A percentile compares a stretch with the other conserved stretches of the same genome.
Conservation (phyloP, 2,888 invertebrate species). For the Kryphioiulus occultus region DNA sequence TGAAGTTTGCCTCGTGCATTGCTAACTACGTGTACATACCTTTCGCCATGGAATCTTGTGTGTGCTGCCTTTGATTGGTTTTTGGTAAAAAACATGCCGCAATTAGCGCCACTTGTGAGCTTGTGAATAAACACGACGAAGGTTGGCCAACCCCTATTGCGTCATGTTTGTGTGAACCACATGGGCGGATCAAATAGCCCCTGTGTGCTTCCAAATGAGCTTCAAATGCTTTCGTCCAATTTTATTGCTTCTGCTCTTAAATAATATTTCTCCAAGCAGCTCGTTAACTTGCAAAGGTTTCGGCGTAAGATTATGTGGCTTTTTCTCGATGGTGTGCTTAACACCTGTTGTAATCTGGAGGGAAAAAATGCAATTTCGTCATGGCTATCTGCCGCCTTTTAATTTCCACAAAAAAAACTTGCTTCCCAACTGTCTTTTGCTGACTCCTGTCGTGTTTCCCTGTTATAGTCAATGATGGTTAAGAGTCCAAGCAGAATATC, state of each 20-base stretch:
- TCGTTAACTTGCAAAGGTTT: background rate
- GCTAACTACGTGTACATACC: background rate
- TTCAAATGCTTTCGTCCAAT: slow-evolving; percentile 7
- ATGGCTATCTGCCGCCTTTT: no score
- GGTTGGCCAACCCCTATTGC: slow-evolving; percentile 13
- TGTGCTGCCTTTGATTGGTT: background rate
- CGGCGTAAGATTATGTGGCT: background rate
- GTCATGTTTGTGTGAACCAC: slow-evolving; percentile 4
- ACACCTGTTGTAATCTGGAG: background rate
- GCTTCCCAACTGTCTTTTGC: no score
- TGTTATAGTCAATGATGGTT: no score
- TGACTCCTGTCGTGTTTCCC: no score
- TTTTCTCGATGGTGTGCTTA: background rate
- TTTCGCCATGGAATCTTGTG: background rate
- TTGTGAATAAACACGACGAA: background rate
- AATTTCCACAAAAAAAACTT: background rate
- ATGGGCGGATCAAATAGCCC: background rate
- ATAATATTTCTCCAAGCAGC: background rate
- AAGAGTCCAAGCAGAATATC: no score
- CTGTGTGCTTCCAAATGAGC: background rate
- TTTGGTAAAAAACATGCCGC: background rate
- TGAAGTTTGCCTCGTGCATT: background rate
- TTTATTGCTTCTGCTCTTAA: background rate
- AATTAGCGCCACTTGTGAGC: background rate
- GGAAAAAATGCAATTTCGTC: background rate